Conservation (phyloP, 2,888 invertebrate genomes). For the Stenodera caucasica region DNA sequence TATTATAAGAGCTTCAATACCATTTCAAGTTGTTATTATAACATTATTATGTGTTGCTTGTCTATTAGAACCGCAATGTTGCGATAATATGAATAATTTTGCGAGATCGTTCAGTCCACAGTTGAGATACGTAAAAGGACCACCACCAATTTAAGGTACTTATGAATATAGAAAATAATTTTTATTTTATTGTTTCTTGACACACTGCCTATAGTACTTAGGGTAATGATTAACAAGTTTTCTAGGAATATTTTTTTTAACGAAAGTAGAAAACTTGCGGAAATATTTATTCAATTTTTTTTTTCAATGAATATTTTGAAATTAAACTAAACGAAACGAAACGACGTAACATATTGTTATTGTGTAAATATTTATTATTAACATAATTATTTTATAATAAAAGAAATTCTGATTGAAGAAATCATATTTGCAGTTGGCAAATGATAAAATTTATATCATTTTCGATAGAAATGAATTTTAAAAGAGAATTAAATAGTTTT, state of each 20-base stretch:
- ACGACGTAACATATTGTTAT: conserved; percentile 43
- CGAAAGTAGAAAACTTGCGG: not conserved
- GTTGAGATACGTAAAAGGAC: conserved; percentile 78
- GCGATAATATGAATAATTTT: conserved; percentile 76
- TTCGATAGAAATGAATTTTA: conserved; percentile 23
- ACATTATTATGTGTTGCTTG: conserved; percentile 74
- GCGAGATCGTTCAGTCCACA: conserved; percentile 78
- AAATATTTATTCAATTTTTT: not conserved
- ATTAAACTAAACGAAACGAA: conserved; percentile 1
- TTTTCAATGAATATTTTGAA: conserved; percentile 5
- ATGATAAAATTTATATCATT: conserved; percentile 31
- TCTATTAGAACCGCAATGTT: conserved; percentile 75
- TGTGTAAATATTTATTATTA: conserved; percentile 34
- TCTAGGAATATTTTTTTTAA: not conserved
- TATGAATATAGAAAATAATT: conserved; percentile 8
- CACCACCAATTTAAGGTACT: conserved; percentile 71
- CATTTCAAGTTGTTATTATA: conserved; percentile 74
- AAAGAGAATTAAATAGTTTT: not conserved
- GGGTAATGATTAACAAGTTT: conserved; percentile 8
- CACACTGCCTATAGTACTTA: conserved; percentile 35
- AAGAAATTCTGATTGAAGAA: conserved; percentile 14
- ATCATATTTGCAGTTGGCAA: conserved; percentile 33
- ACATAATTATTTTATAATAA: conserved; percentile 38
- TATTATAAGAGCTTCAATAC: conserved; percentile 70
- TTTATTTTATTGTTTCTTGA: conserved; percentile 1